phyloP scores from a whole-genome alignment of 2,888 invertebrate species.

The Agriopis leucophaearia region DNA sequence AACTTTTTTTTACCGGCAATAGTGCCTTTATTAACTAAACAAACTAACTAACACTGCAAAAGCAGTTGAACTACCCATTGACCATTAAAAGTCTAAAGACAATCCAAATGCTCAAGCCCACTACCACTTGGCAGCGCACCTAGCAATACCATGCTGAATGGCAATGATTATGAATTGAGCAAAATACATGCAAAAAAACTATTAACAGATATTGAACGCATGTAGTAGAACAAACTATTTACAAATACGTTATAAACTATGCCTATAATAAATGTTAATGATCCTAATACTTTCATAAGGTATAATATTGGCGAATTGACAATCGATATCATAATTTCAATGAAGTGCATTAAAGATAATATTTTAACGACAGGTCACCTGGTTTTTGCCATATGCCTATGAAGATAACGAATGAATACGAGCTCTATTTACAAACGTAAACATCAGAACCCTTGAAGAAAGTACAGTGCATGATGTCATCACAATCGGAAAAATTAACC shows the following conservation, averaged over 20 bases:
- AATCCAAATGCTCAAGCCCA: no score
- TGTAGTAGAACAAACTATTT: no score
- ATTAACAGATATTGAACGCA: no score
- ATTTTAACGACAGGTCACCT: background rate
- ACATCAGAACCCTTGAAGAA: background rate
- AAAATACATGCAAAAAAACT: no score
- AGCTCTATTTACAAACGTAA: background rate
- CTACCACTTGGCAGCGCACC: no score
- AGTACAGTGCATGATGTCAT: background rate
- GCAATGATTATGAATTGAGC: no score
- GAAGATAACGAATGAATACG: background rate
- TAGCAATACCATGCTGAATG: no score
- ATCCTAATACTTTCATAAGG: background rate
- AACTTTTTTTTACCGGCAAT: no score
- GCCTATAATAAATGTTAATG: background rate
- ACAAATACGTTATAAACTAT: background rate
- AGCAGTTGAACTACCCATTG: no score
- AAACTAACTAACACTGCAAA: no score
- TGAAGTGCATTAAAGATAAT: background rate
- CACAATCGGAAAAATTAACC: constrained; percentile 8
- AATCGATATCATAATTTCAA: background rate
- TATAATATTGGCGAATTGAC: background rate
- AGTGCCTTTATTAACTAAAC: no score
- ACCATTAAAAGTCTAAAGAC: no score
- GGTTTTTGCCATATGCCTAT: background rate